Evolutionary conservation across 2,797 vertebrate species (phyloP).

Genomic region (Periophthalmus magnuspinnatus): DNA sequence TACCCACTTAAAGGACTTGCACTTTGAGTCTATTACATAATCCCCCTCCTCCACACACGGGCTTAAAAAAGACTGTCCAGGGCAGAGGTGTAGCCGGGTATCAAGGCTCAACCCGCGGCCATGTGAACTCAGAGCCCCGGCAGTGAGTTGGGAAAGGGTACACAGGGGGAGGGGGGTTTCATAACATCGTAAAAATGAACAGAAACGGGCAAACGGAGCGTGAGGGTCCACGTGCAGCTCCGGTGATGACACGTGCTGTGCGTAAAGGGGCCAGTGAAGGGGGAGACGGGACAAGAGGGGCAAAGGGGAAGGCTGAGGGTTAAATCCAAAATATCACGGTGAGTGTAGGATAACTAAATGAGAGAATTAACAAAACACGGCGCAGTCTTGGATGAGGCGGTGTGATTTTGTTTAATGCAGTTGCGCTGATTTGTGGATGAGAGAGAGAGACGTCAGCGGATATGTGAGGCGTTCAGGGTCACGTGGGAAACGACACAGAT

Average conservation of each 20-base stretch:
- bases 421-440: slow-evolving; percentile 32
- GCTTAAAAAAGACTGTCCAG: not conserved
- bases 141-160: not conserved
- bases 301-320: not conserved
- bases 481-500: no score
- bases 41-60: not conserved
- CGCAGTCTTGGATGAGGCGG: not conserved
- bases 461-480: slow-evolving; percentile 24
- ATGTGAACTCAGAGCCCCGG: not conserved
- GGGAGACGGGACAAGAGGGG: not conserved
- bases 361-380: not conserved
- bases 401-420: slow-evolving; percentile 5
- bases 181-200: not conserved
- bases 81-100: not conserved
- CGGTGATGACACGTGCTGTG: slow-evolving; percentile 56
- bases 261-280: not conserved
- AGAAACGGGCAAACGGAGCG: slow-evolving; percentile 7
- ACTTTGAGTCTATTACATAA: not conserved
- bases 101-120: not conserved
- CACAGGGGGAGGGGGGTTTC: not conserved
- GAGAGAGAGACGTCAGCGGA: slow-evolving; percentile 45
- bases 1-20: not conserved
- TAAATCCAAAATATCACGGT: not conserved
- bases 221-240: slow-evolving; percentile 55
- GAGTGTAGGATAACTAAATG: not conserved